Evolutionary conservation across 2,113 vertebrate species (phyloP).

Genomic region (Sturnira hondurensis): DNA sequence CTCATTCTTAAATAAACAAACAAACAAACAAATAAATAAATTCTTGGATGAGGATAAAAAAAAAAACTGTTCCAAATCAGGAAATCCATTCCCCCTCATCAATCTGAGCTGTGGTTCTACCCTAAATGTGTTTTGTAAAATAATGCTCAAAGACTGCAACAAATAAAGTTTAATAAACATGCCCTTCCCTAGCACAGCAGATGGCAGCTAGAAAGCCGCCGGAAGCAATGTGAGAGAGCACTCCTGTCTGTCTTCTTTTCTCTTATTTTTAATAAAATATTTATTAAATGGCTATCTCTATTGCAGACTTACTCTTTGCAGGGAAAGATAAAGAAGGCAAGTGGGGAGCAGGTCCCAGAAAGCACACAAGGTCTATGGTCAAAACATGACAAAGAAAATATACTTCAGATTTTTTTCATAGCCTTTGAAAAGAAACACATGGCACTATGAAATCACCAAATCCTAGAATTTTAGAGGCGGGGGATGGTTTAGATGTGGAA

Average conservation of each 20-base stretch:
- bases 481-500: background rate
- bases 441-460: background rate
- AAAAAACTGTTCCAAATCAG: background rate
- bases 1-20: too few relatives aligned
- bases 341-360: background rate
- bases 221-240: constrained; percentile 70
- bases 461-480: background rate
- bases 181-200: constrained; percentile 71
- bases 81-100: constrained; percentile 31
- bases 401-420: background rate
- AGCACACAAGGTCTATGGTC: background rate
- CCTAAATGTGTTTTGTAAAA: constrained; percentile 69
- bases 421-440: background rate
- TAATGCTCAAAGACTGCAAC: constrained; percentile 74
- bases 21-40: too few relatives aligned
- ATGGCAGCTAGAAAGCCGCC: constrained; percentile 76
- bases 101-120: constrained; percentile 43
- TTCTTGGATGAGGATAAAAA: too few relatives aligned
- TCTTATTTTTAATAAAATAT: constrained; percentile 57
- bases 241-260: constrained; percentile 20
- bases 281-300: constrained; percentile 71
- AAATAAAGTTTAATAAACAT: constrained; percentile 81
- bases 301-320: constrained; percentile 33
- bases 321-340: background rate
- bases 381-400: background rate